phyloP scores from a whole-genome alignment of 2,113 vertebrate genomes.

The Columba janthina region DNA sequence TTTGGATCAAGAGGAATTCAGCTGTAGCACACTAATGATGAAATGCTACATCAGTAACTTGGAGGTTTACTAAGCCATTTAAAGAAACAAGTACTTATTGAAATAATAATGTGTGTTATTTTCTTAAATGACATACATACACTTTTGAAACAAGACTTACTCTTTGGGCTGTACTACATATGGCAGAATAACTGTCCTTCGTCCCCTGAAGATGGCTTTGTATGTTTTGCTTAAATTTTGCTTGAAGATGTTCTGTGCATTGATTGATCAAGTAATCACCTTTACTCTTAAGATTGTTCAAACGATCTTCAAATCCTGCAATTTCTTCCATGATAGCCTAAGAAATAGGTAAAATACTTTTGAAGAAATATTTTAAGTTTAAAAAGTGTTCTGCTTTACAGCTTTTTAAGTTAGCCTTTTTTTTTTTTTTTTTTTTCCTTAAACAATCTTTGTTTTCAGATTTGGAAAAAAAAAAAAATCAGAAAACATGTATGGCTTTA shows the following conservation, averaged over 20 bases:
- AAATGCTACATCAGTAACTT: background rate
- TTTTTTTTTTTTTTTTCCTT: too few species aligned
- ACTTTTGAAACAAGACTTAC: conserved; percentile 74
- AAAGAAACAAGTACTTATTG: background rate
- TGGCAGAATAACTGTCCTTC: conserved; percentile 93
- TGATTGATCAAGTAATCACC: conserved; percentile 85
- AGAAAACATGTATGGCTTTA: background rate
- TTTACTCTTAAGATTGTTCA: conserved; percentile 83
- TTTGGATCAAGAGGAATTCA: background rate
- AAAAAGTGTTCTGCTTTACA: background rate
- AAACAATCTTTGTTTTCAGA: background rate
- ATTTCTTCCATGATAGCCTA: conserved; percentile 99
- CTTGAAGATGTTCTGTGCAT: conserved; percentile 88
- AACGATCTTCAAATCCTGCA: conserved; percentile 91
- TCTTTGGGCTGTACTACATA: conserved; percentile 95
- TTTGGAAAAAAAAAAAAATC: background rate
- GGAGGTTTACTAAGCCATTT: background rate
- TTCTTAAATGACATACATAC: background rate
- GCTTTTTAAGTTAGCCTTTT: background rate
- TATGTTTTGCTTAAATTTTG: conserved; percentile 87
- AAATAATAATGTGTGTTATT: background rate
- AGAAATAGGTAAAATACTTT: background rate
- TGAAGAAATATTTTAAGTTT: background rate
- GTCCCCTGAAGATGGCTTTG: conserved; percentile 91
- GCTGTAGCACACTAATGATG: background rate